Evolutionary conservation across 2,113 vertebrate species (phyloP), one percentile per base, ranked within the genome.

Genomic region (Halcyon malimbica): DNA sequence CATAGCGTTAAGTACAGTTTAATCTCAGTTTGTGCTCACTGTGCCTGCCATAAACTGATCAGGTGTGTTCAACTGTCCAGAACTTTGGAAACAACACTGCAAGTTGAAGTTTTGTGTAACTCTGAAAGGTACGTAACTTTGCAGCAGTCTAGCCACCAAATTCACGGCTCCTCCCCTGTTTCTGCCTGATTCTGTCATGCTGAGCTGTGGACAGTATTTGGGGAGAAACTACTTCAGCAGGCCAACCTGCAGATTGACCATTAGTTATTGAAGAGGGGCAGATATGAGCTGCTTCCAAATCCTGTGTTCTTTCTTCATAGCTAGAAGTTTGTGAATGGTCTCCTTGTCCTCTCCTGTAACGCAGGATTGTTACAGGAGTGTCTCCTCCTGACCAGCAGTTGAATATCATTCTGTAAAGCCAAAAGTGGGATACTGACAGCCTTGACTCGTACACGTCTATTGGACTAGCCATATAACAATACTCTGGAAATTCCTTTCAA

Each of bases 401-500:
- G 57, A 41, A 81, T 56, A 68, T 35, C 20, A 35, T 56, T 77
- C 26, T 92, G 37, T 39, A 74, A 54, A 73, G 50, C 42, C 35
- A 37, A 48, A 90, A 68, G 26, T 20, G 50, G 48, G 41, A 73
- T 65, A 57, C 41, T 83, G 46, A 80, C 37, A 84, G 26, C 31
- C 54, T 85, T 90, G 77, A 89, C 35, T 75, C 48, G 46, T 51
- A 62, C 13, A 75, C 35, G 73, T 81, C 74, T 87, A 51, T 39
- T 56, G 56, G 42, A 70, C 85, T 81, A 92, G 44, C 73, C 60
- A 37, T 81, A 2, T 42, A 81, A 68, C 1, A 2, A 31, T 78
- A 48, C 23, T 41, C 31, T 92, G 73, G 33, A 92, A 89, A 95
- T 78, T 71, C 80, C 48, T 96, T 89, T 94, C 80, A 87, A 75